These are phyloP conservation scores for Isoperla grammatica DNA, from an alignment of 2,888 invertebrate genomes.

Conservation along the genomic window DNA sequence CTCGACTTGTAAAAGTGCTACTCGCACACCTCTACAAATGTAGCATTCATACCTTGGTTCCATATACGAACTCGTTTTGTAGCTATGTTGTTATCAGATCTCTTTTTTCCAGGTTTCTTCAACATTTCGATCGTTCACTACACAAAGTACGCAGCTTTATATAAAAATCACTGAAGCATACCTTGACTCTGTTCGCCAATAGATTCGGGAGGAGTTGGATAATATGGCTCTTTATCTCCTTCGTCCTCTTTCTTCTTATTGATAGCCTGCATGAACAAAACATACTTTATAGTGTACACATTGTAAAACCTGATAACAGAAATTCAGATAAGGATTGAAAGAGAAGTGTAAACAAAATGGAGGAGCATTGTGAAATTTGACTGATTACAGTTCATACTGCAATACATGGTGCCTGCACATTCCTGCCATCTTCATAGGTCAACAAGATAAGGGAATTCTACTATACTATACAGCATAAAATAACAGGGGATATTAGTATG, in stretches of 20 bases:
- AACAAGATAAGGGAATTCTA: no score
- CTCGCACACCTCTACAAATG: no score
- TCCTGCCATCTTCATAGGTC: no score
- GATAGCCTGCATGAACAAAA: conserved; percentile 41
- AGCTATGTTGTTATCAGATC: neutral
- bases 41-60: conserved; percentile 15
- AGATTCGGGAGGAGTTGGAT: conserved; percentile 46
- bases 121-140: neutral
- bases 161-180: conserved; percentile 31
- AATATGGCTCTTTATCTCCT: conserved; percentile 43
- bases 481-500: no score
- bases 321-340: conserved; percentile 1
- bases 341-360: neutral
- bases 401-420: no score
- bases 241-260: conserved; percentile 45
- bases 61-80: conserved; percentile 23
- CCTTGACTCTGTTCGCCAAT: conserved; percentile 46
- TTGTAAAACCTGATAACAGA: conserved; percentile 4
- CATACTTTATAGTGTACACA: neutral
- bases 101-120: neutral
- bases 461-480: no score
- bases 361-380: no score
- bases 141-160: no score
- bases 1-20: no score
- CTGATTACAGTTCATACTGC: no score